These are phyloP conservation scores for Halictus ligatus DNA, from an alignment of 2,888 invertebrate species.

Conservation along the genomic window DNA sequence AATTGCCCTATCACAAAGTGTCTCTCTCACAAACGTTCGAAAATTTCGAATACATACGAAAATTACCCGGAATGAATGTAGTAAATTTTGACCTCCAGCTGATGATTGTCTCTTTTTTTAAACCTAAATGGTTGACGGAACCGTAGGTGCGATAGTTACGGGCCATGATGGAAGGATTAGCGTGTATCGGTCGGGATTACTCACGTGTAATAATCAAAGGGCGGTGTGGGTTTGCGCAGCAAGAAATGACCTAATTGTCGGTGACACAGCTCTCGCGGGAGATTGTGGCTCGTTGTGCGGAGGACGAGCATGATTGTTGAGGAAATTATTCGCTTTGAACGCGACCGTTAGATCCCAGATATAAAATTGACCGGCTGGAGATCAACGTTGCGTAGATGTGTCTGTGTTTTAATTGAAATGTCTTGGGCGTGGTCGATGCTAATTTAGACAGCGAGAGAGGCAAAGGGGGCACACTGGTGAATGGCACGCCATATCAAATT, in stretches of 20 bases:
- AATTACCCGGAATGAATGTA: too few species aligned
- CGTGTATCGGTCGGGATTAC: neutral
- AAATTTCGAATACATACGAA: neutral
- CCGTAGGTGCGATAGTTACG: neutral
- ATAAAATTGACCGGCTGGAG: neutral
- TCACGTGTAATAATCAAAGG: neutral
- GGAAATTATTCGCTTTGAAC: neutral
- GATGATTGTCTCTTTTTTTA: neutral
- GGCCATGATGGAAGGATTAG: neutral
- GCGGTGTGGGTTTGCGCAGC: neutral
- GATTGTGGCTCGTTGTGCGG: neutral
- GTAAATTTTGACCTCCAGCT: too few species aligned
- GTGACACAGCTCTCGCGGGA: neutral
- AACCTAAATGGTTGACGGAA: neutral
- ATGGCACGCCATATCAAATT: slow-evolving; percentile 18
- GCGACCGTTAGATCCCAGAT: neutral
- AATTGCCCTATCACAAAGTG: too few species aligned
- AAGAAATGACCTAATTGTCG: slow-evolving; percentile 4
- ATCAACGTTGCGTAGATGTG: neutral
- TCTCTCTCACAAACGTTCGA: neutral
- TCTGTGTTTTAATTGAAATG: slow-evolving; percentile 9
- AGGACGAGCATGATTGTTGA: neutral
- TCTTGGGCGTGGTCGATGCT: neutral
- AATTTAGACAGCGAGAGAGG: neutral
- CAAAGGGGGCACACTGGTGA: neutral